These are phyloP conservation scores for Bufo bufo DNA, from an alignment of 2,113 vertebrate species.

Conservation along the genomic window DNA sequence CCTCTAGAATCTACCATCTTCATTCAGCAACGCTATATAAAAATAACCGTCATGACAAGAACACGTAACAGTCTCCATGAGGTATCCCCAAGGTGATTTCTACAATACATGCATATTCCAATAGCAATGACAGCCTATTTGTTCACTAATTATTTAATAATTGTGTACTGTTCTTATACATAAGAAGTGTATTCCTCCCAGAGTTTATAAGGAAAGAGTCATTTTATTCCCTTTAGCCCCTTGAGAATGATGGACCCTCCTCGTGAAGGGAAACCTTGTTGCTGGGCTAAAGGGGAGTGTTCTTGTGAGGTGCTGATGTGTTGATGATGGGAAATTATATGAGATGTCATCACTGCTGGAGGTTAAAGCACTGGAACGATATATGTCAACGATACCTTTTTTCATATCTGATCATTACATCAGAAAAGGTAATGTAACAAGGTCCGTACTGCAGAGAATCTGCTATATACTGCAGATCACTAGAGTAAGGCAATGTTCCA, in stretches of 20 bases:
- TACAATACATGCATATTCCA: not conserved
- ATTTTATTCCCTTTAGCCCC: conserved; percentile 6
- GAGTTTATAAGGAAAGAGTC: not conserved
- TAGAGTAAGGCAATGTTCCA: conserved; percentile 18
- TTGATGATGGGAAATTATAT: conserved; percentile 48
- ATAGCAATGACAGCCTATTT: not conserved
- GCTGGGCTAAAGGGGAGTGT: conserved; percentile 49
- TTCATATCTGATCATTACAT: conserved; percentile 45
- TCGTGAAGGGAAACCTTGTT: conserved; percentile 31
- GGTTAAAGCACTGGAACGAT: conserved; percentile 35
- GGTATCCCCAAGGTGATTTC: conserved; percentile 7
- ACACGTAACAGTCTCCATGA: not conserved
- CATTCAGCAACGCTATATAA: conserved; percentile 13
- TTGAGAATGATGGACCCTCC: conserved; percentile 23
- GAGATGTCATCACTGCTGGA: conserved; percentile 48
- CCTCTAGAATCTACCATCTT: not conserved
- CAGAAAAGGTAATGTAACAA: conserved; percentile 38
- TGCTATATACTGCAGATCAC: conserved; percentile 33
- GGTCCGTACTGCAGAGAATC: conserved; percentile 35
- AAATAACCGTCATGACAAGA: conserved; percentile 4
- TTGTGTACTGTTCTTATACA: not conserved
- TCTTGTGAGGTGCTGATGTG: conserved; percentile 43
- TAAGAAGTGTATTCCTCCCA: conserved; percentile 6
- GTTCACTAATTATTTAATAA: not conserved
- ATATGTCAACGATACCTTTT: conserved; percentile 49